Conservation (phyloP, 2,797 vertebrate species). For the Melopsittacus undulatus region DNA sequence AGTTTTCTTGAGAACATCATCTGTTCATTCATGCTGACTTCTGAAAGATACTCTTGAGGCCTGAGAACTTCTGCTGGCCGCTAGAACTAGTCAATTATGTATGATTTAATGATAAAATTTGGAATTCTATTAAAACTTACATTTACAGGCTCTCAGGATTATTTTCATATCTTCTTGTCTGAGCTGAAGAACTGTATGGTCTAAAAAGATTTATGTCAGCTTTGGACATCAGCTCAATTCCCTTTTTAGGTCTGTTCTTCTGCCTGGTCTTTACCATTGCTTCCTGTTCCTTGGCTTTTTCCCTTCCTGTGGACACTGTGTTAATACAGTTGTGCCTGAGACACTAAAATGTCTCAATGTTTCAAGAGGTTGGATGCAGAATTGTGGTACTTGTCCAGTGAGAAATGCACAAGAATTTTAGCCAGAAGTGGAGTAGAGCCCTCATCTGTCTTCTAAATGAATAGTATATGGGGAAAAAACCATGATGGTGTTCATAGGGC, state of each 20-base stretch:
- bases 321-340: not conserved
- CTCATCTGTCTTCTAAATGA: not conserved
- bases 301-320: not conserved
- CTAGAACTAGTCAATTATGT: not conserved
- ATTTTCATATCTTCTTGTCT: not conserved
- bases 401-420: not conserved
- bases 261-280: not conserved
- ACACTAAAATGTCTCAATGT: not conserved
- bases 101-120: not conserved
- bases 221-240: not conserved
- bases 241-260: not conserved
- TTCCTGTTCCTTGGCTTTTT: not conserved
- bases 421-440: not conserved
- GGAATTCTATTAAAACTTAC: not conserved
- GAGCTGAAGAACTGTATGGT: not conserved
- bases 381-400: not conserved
- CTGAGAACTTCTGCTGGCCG: not conserved
- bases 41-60: not conserved
- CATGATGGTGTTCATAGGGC: accelerated
- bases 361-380: not conserved
- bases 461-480: accelerated
- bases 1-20: not conserved
- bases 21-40: not conserved
- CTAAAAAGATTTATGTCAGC: not conserved
- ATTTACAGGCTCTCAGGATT: not conserved